These are phyloP conservation scores for Catharus fuscescens DNA, from an alignment of 2,113 vertebrate species.

Conservation along the genomic window DNA sequence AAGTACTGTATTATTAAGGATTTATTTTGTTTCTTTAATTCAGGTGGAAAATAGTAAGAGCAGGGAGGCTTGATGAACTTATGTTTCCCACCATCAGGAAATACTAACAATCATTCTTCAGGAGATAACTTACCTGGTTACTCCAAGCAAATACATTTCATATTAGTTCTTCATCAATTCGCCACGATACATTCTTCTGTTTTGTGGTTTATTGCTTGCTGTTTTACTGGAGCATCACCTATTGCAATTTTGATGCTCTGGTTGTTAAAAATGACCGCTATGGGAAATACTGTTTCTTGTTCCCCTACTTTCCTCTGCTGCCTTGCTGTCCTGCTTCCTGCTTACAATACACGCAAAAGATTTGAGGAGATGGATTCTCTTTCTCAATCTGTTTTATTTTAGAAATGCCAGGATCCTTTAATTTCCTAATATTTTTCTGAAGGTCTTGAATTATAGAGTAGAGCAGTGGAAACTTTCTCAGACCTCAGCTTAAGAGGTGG, in stretches of 20 bases:
- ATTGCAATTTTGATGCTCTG: background rate
- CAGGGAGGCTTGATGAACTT: background rate
- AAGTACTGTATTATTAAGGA: background rate
- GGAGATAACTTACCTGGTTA: conserved; percentile 2
- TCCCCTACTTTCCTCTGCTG: background rate
- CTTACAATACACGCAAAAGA: background rate
- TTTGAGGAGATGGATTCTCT: background rate
- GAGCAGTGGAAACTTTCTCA: background rate
- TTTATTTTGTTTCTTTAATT: background rate
- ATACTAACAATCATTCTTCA: conserved; percentile 19
- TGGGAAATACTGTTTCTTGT: background rate
- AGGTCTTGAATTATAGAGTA: background rate
- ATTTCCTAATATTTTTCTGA: background rate
- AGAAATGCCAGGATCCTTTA: background rate
- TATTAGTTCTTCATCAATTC: background rate
- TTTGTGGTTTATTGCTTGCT: background rate
- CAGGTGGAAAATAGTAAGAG: background rate
- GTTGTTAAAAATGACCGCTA: background rate
- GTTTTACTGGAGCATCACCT: conserved; percentile 1
- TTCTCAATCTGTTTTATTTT: background rate
- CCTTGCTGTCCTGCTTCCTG: background rate
- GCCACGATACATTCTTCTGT: background rate
- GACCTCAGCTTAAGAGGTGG: background rate
- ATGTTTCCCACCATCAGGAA: background rate
- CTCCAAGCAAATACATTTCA: background rate